These are phyloP conservation scores for Aythya baeri DNA, from an alignment of 2,113 vertebrate genomes.

Conservation along the genomic window DNA sequence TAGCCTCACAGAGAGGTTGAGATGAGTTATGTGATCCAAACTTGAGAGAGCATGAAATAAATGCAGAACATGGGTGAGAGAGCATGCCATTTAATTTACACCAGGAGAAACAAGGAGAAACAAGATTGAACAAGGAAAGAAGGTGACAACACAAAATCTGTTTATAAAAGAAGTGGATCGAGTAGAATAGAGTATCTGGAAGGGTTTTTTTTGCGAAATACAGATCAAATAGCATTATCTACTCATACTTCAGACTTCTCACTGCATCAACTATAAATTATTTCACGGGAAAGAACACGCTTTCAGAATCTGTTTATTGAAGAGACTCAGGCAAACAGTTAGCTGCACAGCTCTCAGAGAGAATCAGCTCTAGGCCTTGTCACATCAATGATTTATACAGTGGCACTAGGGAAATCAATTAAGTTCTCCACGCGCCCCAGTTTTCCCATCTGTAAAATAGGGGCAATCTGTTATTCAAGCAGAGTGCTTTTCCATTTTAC, in stretches of 20 bases:
- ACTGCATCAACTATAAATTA: conserved; percentile 52
- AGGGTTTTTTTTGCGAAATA: conserved; percentile 23
- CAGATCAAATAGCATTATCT: conserved; percentile 52
- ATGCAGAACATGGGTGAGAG: conserved; percentile 47
- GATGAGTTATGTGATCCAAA: conserved; percentile 47
- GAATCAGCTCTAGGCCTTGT: conserved; percentile 74
- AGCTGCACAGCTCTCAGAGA: conserved; percentile 51
- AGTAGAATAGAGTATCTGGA: conserved; percentile 30
- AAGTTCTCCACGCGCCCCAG: conserved; percentile 40
- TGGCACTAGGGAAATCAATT: conserved; percentile 64
- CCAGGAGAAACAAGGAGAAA: conserved; percentile 41
- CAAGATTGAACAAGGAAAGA: conserved; percentile 3
- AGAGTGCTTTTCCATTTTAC: conserved; percentile 18
- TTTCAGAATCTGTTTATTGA: conserved; percentile 62
- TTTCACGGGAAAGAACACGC: conserved; percentile 44
- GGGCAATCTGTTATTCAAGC: conserved; percentile 42
- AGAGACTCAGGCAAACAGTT: conserved; percentile 27
- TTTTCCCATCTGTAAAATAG: conserved; percentile 59
- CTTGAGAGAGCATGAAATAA: conserved; percentile 65
- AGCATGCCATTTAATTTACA: conserved; percentile 29
- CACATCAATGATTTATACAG: conserved; percentile 70
- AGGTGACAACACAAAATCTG: background rate
- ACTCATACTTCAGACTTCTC: conserved; percentile 42
- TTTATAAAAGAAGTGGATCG: conserved; percentile 15
- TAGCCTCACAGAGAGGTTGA: conserved; percentile 14